Percentiles rank a stretch among this genome's conserved stretches.
Conservation (phyloP, 2,797 vertebrate species). For the Microchirus variegatus region DNA sequence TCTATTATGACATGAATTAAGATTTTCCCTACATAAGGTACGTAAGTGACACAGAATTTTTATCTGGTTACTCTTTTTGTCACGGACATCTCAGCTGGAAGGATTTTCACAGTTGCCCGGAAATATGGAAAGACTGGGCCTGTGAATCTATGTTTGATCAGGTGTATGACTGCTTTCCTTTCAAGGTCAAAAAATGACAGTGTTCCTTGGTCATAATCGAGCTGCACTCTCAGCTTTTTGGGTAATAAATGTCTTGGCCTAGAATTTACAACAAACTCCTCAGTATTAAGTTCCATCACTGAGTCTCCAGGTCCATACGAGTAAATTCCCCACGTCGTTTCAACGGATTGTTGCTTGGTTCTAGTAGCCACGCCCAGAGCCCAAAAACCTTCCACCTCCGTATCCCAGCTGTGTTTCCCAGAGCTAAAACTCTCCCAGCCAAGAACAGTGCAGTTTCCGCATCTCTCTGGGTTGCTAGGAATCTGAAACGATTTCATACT, state of each 20-base stretch:
- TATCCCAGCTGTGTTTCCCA: slow-evolving; percentile 47
- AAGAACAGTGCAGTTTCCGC: fast-evolving
- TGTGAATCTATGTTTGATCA: not conserved
- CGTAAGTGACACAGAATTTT: too few species aligned
- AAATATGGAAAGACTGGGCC: slow-evolving; percentile 40
- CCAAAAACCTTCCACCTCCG: not conserved
- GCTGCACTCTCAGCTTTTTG: slow-evolving; percentile 24
- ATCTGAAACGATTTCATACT: fast-evolving
- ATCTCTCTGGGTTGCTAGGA: slow-evolving; percentile 24
- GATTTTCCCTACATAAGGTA: too few species aligned
- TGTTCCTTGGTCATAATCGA: slow-evolving; percentile 30
- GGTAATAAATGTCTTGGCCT: fast-evolving
- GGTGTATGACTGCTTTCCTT: not conserved
- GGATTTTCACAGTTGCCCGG: fast-evolving
- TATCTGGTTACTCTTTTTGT: fast-evolving
- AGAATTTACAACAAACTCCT: fast-evolving
- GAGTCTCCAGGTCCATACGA: fast-evolving
- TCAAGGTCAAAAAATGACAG: slow-evolving; percentile 47
- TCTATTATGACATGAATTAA: too few species aligned
- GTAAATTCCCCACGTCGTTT: not conserved
- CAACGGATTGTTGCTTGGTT: fast-evolving
- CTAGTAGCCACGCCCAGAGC: not conserved
- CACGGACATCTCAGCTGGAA: slow-evolving; percentile 26
- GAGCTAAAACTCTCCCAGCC: slow-evolving; percentile 38
- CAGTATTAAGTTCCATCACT: fast-evolving